phyloP scores from a whole-genome alignment of 2,113 vertebrate species.

The Microtus pennsylvanicus region DNA sequence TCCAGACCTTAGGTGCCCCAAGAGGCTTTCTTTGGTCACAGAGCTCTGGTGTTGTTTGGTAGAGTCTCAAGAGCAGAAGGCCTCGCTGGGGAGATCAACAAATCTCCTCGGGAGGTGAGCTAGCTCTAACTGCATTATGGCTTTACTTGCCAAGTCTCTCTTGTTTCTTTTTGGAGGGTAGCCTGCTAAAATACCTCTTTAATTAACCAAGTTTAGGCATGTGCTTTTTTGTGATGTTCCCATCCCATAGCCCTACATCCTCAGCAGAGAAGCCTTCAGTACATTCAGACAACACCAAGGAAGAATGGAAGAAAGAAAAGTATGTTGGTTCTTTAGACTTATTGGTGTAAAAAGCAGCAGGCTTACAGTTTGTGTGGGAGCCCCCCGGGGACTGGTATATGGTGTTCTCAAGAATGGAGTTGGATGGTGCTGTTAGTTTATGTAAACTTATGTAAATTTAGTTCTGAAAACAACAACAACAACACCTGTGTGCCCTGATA shows the following conservation, averaged over 20 bases:
- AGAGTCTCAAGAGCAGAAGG: conserved; percentile 38
- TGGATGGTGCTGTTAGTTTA: background rate
- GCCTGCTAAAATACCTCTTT: background rate
- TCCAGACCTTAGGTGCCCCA: conserved; percentile 13
- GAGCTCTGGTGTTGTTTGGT: conserved; percentile 24
- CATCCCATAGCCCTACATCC: background rate
- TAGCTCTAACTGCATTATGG: conserved; percentile 35
- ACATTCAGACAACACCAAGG: background rate
- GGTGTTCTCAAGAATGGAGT: background rate
- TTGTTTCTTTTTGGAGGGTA: background rate
- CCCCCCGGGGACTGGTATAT: background rate
- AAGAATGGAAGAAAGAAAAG: background rate
- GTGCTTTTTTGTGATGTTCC: background rate
- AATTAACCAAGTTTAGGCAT: background rate
- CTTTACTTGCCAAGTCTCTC: conserved; percentile 1
- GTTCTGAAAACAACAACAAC: background rate
- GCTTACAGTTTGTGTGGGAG: background rate
- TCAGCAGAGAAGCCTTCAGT: background rate
- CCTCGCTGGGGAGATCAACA: conserved; percentile 51
- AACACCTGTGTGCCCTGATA: background rate
- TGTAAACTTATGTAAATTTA: conserved; percentile 40
- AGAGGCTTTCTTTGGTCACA: background rate
- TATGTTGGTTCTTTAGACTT: background rate
- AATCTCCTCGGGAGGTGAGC: conserved; percentile 42
- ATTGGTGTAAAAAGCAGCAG: background rate